Conservation (phyloP, 2,113 vertebrate genomes). For the Tonatia bakeri region DNA sequence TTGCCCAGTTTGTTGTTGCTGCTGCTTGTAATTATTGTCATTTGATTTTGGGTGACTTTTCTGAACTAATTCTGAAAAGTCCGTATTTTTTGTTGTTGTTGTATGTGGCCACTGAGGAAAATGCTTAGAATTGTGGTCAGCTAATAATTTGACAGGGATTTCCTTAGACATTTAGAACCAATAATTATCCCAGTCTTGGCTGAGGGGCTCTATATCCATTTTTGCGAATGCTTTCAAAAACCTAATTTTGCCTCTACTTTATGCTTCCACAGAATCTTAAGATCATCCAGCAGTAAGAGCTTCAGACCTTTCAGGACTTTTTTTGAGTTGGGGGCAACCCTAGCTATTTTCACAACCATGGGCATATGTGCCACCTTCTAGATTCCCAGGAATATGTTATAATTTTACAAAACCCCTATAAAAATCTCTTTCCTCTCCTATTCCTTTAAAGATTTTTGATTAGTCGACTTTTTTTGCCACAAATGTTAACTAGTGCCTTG, state of each 20-base stretch:
- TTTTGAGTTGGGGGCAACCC: neutral
- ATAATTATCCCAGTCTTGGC: neutral
- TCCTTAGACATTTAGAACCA: neutral
- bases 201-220: neutral
- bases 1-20: neutral
- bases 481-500: neutral
- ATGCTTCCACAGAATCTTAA: neutral
- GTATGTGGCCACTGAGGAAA: neutral
- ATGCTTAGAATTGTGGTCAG: neutral
- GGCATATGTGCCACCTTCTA: neutral
- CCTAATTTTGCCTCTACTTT: neutral
- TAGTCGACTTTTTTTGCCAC: neutral
- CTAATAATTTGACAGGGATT: neutral
- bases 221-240: neutral
- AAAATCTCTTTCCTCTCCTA: neutral
- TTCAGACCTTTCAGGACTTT: neutral
- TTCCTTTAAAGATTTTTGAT: neutral
- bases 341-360: neutral
- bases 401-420: neutral
- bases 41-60: neutral
- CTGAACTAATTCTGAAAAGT: neutral
- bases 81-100: neutral
- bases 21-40: neutral
- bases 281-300: neutral
- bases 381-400: neutral